Base-by-base conservation (phyloP, 2,888 invertebrate genomes). In the Boloria euphrosyne region DNA sequence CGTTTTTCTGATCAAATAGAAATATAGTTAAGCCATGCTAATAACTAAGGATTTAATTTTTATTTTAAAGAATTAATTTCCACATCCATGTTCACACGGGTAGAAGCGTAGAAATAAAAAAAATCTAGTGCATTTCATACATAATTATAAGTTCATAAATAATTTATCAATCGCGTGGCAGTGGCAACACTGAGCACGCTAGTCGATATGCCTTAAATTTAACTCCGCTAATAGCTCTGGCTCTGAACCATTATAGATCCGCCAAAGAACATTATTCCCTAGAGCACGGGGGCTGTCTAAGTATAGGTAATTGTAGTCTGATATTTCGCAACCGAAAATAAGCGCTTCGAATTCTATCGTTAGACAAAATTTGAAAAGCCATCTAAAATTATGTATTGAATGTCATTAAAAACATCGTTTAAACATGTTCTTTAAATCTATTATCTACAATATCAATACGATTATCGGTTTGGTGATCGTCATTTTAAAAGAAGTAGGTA, bases 221-320 rank as follows among this genome's bases (percentile, higher is more conserved):
- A 84, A 84, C 85, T 84, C 78, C 69, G 80, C 84, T 89, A 87
- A 89, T 89, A 85, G 86, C 58, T 77, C 80, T 78, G 80, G 80
- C 82, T 77, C 79, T 71, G 73, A 79, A 77, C 79, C 80, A 81
- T 82, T 80, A 81, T 79, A 77, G 80, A 77, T 80, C 78, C 78
- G 78, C 76, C 78, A 78, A 78, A 81, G 80, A 81, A 79, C 80
- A 79, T 78, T 80, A 79, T 58, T 64, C 71, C 71, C 59, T 51
- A 16, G 85, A 78, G 87, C 80, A 71, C 70, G 72, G 76, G 78
- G 79, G 80, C 78, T 77, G 75, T 74, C 73, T 73, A 78, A 81
- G 79, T 80, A 82, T 78, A n/a, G n/a, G n/a, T n/a, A 75, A 74
- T 67, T 66, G 57, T 66, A 38, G 59, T 62, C 63, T 49, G 62